Evolutionary conservation across 2,113 vertebrate species (phyloP), one percentile per base, ranked within the genome.

Genomic region (Chrysochloris asiatica): DNA sequence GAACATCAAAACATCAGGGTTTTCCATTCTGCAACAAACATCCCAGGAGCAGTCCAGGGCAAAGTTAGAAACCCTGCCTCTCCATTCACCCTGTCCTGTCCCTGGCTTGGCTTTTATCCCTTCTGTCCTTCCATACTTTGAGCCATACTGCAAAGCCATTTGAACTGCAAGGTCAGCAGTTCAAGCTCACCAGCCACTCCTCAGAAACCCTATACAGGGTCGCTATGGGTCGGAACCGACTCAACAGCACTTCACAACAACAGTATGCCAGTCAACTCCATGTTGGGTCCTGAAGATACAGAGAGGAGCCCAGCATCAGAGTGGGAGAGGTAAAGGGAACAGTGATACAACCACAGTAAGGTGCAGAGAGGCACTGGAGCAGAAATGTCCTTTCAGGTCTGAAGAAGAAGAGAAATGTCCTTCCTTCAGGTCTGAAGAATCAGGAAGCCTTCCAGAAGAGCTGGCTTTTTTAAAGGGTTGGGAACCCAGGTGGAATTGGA

Each of bases 291-390:
- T 47, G 33, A 13, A 36, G 22, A 83, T 30, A 59, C 36, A 84
- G 30, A 61, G 38, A 24, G 41, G 59, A 72, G 69, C 36, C 83
- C 43, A 73, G 24, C 24, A 65, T 45, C 4, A 0, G 50, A 38
- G 36, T 38, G 8, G 2, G 16, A 14, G 19, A 21, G n/a, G 8
- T 13, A 10, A 5, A 43, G 3, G 0, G 3, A 5, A 3, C 36
- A 28, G 71, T 1, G 3, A 38, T 14, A 16, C 56, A 75, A 12
- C 33, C 38, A 28, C 45, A 82, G n/a, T 3, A 24, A 81, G 10
- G 4, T 3, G 14, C 14, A n/a, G 24, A 47, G 33, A 86, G 59
- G 50, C 43, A 28, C 73, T 43, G 12, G 7, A 36, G 28, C 26
- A 2, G 17, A 48, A 82, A 19, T 4, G 36, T 63, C 54, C 3